Evolutionary conservation across 2,797 vertebrate species (phyloP).

Genomic region (Syngnathus acus): DNA sequence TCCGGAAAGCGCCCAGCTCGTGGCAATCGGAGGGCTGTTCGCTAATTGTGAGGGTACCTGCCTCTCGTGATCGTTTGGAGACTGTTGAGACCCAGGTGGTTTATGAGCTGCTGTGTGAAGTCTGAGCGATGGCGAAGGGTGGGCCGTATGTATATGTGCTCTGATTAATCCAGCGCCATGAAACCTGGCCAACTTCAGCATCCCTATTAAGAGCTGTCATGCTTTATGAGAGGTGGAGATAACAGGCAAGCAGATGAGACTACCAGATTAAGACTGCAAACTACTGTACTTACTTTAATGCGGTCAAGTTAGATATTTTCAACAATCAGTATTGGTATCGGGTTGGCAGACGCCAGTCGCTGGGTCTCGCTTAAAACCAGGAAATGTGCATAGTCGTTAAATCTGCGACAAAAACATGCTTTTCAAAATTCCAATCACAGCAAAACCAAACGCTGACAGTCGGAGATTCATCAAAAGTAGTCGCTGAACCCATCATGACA

Average conservation of each 20-base stretch:
- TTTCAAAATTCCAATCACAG: too few species aligned
- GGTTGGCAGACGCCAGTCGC: too few species aligned
- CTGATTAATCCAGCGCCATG: constrained; percentile 49
- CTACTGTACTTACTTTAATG: background rate
- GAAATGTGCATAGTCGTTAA: too few species aligned
- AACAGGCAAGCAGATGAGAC: constrained; percentile 3
- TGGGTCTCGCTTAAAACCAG: too few species aligned
- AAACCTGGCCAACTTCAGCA: constrained; percentile 35
- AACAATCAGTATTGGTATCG: too few species aligned
- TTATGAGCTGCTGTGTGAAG: constrained; percentile 24
- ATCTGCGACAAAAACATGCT: too few species aligned
- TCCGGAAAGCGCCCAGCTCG: constrained; percentile 29
- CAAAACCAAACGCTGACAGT: too few species aligned
- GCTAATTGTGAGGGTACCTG: constrained; percentile 32
- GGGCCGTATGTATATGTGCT: constrained; percentile 33
- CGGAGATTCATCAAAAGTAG: too few species aligned
- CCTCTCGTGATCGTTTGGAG: constrained; percentile 22
- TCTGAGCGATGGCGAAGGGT: constrained; percentile 19
- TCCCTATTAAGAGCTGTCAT: constrained; percentile 29
- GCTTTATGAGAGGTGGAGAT: constrained; percentile 47
- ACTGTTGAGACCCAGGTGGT: constrained; percentile 29
- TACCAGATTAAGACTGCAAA: background rate
- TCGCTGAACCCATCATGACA: too few species aligned
- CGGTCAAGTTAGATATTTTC: background rate
- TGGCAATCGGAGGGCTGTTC: constrained; percentile 23